Evolutionary conservation across 2,113 vertebrate species (phyloP), one percentile per base, ranked within the genome.

Genomic region (Platichthys stellatus): DNA sequence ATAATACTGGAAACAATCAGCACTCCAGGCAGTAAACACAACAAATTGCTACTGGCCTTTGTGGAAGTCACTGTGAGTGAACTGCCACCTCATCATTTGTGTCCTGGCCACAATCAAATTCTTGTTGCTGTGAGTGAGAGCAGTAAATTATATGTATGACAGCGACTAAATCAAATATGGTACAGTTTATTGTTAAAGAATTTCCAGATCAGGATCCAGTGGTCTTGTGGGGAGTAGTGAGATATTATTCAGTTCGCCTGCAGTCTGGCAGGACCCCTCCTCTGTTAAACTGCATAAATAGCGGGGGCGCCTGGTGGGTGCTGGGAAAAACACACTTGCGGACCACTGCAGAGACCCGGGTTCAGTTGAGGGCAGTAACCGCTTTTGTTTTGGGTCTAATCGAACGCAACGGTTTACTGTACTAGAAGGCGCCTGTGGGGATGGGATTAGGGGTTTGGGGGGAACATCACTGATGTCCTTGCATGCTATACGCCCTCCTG

Each of bases 1-100:
- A 71, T 80, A 74, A 80, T 63, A 43, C 59, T 80, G 77, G 72
- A 85, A 62, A 24, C 77, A 74, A 43, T 88, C 82, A 62, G 21
- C 72, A 63, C 73, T 58, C 58, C 11, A 59, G 73, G 69, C 54
- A 57, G 76, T 83, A 87, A 83, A 90, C 77, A 80, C 38, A 76
- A 17, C 49, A 51, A 84, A 80, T 53, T 70, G 58, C 80, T 79
- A 74, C 56, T 65, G 72, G 49, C 47, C 57, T 65, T 58, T 63
- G 65, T 65, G 68, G 54, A 63, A 61, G 26, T 53, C 17, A 71
- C 21, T 82, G 63, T 49, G 17, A 35, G 40, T 62, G 54, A 68
- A 68, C 12, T 73, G 38, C 74, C 47, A 18, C 54, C 40, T 75
- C 66, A 60, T 82, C 26, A 51, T 75, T 72, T 72, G 68, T 57